Evolutionary conservation across 1,140 invertebrate species (phyloP).

Genomic region (Stenopsyche tienmushanensis): DNA sequence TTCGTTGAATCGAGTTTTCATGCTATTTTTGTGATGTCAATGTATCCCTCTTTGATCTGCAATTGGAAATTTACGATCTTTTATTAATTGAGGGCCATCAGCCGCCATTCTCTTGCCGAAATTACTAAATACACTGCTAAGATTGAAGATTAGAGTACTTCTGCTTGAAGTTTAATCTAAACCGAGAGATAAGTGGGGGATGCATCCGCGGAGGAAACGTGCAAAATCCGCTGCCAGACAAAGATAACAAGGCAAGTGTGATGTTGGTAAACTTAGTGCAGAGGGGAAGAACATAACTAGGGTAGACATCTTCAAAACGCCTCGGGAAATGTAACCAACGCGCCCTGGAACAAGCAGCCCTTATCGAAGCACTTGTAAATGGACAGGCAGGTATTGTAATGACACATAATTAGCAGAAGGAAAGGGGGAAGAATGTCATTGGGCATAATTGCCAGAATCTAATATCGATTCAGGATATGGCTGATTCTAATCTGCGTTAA

Average conservation of each 20-base stretch:
- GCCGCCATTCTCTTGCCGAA: neutral
- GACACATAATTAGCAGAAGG: constrained; percentile 7
- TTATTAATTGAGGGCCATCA: no score
- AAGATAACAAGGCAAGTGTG: constrained; percentile 12
- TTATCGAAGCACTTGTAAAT: constrained; percentile 7
- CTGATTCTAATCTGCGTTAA: no score
- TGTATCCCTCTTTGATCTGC: no score
- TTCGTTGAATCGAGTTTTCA: no score
- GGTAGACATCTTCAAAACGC: neutral
- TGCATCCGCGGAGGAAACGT: constrained; percentile 7
- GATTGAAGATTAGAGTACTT: neutral
- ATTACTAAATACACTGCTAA: neutral
- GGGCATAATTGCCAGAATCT: no score
- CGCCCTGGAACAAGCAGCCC: neutral
- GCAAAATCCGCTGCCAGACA: constrained; percentile 4
- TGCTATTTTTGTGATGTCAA: no score
- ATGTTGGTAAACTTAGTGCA: constrained; percentile 5
- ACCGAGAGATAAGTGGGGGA: neutral
- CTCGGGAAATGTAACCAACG: neutral
- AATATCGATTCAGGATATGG: no score
- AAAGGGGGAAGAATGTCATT: no score
- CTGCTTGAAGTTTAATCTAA: neutral
- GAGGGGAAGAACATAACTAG: neutral
- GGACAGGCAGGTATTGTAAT: constrained; percentile 10
- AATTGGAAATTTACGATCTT: no score